Evolutionary conservation across 2,888 invertebrate genomes (phyloP), one percentile per base, ranked within the genome.

Genomic region (Brenthis daphne): DNA sequence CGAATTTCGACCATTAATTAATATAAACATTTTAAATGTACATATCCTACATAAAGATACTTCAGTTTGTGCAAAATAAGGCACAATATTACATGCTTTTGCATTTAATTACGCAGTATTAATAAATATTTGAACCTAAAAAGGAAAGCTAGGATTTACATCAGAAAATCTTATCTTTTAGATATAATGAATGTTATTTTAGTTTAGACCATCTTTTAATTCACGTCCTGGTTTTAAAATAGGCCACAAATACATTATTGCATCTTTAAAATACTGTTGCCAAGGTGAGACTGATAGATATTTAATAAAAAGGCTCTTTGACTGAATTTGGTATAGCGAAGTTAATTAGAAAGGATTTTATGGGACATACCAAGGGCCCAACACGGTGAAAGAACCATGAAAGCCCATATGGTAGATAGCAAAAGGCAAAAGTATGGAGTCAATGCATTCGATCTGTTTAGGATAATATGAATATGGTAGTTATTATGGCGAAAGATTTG

Each of bases 281-380:
- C 37, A 56, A 61, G 57, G 65, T 20, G 57, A 65, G 14, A 20
- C 16, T 14, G 51, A 53, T 47, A 57, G 66, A 63, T 20, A 57
- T 66, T 54, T 54, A 54, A 64, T 66, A 54, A 54, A 63, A 63
- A 50, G 29, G 54, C 24, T 6, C 57, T 57, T 66, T 55, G 54
- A 8, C 63, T 24, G 6, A 54, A 56, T 47, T 37, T n/a, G 29
- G 47, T 13, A 24, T 20, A 51, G 43, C 71, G 64, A 66, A 69
- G 71, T 64, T 69, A 64, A 69, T 57, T 51, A 64, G 58, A 69
- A 47, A 60, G n/a, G 48, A 16, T 29, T 63, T 37, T 66, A 66
- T 51, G 50, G 47, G 33, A 33, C 61, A 56, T 67, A 60, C n/a
- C 33, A 43, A 33, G 12, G 16, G 48, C 61, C 61, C 56, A 67